Percentiles rank a stretch among this genome's conserved stretches.
Evolutionary conservation across 2,797 vertebrate genomes (phyloP).

Genomic region (Notolepis coatsorum): DNA sequence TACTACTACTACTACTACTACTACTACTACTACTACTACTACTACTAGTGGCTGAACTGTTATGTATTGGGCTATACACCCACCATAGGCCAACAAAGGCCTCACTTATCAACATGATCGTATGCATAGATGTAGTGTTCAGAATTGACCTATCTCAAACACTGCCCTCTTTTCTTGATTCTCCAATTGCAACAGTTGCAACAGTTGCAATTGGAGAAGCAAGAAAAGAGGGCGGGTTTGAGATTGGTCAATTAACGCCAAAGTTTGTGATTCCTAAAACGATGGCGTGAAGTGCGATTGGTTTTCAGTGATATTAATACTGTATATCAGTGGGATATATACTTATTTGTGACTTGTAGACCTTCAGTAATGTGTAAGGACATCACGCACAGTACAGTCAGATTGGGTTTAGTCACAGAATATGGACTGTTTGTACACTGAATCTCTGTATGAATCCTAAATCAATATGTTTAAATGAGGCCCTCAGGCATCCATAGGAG

Average conservation of each 20-base stretch:
- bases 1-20: neutral
- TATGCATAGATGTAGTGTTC: neutral
- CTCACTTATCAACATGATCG: neutral
- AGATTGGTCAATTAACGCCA: too few species aligned
- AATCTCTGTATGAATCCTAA: constrained; percentile 27
- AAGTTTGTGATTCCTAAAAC: constrained; percentile 41
- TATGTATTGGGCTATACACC: neutral
- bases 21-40: constrained; percentile 41
- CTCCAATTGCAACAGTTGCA: constrained; percentile 38
- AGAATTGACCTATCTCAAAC: too few species aligned
- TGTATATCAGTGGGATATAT: constrained; percentile 57
- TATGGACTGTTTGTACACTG: constrained; percentile 40
- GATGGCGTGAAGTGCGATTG: constrained; percentile 15
- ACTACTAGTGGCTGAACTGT: constrained; percentile 54
- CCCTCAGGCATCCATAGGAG: constrained; percentile 43
- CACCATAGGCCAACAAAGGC: neutral
- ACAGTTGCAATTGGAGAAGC: too few species aligned
- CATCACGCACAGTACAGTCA: constrained; percentile 44
- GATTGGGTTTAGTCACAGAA: constrained; percentile 30
- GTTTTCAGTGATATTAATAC: constrained; percentile 50
- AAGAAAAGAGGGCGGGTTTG: too few species aligned
- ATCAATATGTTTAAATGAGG: constrained; percentile 31
- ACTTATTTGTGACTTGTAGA: constrained; percentile 68
- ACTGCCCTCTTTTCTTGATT: too few species aligned
- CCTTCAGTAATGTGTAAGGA: constrained; percentile 56